phyloP scores from a whole-genome alignment of 2,888 invertebrate species.

The Papilio demoleus region DNA sequence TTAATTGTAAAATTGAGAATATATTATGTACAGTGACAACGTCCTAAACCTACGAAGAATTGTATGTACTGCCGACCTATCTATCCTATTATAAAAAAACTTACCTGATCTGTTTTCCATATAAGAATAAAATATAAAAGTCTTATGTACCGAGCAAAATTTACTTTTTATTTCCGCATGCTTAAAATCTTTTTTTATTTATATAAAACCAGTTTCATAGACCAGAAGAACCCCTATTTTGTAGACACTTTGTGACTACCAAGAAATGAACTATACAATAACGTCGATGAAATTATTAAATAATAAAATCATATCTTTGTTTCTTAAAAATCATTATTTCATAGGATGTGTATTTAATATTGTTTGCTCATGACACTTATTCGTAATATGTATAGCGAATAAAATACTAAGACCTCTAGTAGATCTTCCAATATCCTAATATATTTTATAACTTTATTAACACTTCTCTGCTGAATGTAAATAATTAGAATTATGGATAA shows the following conservation, averaged over 20 bases:
- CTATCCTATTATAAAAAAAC: constrained; percentile 8
- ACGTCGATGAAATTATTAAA: not conserved
- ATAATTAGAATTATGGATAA: too few relatives aligned
- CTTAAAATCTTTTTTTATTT: constrained; percentile 10
- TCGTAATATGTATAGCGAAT: too few relatives aligned
- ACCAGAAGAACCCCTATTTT: constrained; percentile 1
- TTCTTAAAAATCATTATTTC: too few relatives aligned
- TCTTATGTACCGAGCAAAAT: constrained; percentile 28
- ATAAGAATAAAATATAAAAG: constrained; percentile 35
- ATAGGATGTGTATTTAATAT: too few relatives aligned
- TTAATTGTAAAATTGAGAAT: too few relatives aligned
- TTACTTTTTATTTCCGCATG: constrained; percentile 14
- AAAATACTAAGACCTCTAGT: too few relatives aligned
- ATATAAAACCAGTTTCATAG: constrained; percentile 10
- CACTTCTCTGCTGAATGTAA: too few relatives aligned
- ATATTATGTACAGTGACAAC: too few relatives aligned
- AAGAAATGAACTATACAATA: not conserved
- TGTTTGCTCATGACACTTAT: too few relatives aligned
- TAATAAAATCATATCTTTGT: not conserved
- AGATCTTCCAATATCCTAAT: too few relatives aligned
- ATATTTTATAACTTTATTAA: too few relatives aligned
- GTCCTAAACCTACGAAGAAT: not conserved
- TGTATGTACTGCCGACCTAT: not conserved
- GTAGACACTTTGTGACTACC: not conserved
- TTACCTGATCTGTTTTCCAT: not conserved